These are phyloP conservation scores for Oceanodroma leucorhoa DNA, from an alignment of 2,797 vertebrate species.

Conservation along the genomic window DNA sequence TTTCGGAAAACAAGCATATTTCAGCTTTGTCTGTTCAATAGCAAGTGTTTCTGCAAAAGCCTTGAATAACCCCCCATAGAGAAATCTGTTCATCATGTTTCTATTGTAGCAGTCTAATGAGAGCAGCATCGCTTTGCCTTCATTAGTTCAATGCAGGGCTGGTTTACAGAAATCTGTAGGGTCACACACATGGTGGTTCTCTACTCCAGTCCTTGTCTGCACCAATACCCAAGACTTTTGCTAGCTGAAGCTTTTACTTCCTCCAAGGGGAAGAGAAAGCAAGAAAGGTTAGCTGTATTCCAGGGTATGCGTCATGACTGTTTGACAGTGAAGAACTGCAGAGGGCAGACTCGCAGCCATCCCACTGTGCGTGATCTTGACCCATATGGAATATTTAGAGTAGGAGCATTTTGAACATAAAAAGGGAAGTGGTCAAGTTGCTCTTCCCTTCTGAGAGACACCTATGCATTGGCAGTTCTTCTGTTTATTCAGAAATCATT, in stretches of 20 bases:
- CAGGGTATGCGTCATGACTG: fast-evolving
- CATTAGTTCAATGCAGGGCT: not conserved
- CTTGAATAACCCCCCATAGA: not conserved
- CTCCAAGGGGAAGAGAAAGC: not conserved
- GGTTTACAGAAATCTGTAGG: not conserved
- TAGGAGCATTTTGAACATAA: not conserved
- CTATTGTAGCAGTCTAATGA: not conserved
- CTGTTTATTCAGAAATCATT: not conserved
- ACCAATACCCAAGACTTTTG: not conserved
- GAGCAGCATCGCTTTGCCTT: not conserved
- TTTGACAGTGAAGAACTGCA: not conserved
- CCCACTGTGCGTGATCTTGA: not conserved
- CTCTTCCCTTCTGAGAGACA: not conserved
- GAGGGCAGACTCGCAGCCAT: not conserved
- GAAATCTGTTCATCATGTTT: not conserved
- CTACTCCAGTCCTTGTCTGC: fast-evolving
- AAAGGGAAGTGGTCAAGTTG: not conserved
- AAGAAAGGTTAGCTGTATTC: not conserved
- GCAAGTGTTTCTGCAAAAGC: not conserved
- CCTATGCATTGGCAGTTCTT: not conserved
- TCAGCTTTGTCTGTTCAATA: not conserved
- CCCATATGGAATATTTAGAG: not conserved
- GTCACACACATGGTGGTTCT: not conserved
- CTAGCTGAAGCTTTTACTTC: not conserved
- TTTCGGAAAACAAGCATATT: constrained; percentile 12